Conservation (phyloP, 1,140 invertebrate species). For the Aphelinus certus region DNA sequence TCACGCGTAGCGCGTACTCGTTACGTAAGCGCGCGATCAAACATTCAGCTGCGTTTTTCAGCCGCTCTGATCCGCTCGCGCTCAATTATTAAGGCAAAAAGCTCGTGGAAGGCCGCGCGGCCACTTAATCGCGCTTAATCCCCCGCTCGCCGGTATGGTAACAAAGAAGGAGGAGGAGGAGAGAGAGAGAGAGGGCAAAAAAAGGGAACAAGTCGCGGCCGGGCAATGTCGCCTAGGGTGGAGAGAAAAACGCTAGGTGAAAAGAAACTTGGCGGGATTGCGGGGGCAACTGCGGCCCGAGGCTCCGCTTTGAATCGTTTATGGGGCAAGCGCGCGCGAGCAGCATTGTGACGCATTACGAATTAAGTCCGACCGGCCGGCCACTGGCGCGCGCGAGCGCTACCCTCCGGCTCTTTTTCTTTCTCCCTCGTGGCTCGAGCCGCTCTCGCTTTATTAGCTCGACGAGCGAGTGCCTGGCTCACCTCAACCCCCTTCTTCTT, state of each 20-base stretch:
- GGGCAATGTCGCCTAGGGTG: background rate
- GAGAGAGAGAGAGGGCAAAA: conserved; percentile 28
- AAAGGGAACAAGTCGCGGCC: background rate
- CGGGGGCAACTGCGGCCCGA: background rate
- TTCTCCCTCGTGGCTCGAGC: too few relatives aligned
- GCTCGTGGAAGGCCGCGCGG: background rate
- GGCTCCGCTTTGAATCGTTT: conserved; percentile 21
- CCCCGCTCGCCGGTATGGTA: background rate
- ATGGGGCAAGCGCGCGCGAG: background rate
- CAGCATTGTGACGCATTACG: conserved; percentile 25
- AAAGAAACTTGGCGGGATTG: background rate
- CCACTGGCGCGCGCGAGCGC: background rate
- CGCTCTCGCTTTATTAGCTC: background rate
- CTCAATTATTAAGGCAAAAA: background rate
- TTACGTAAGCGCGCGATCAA: too few relatives aligned
- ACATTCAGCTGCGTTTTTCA: too few relatives aligned
- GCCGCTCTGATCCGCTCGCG: background rate
- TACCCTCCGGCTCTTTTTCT: too few relatives aligned
- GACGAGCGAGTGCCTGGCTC: conserved; percentile 5
- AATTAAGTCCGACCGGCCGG: conserved; percentile 26
- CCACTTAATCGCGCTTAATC: conserved; percentile 1
- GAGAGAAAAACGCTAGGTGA: background rate
- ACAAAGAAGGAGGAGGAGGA: background rate
- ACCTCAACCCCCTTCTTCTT: background rate
- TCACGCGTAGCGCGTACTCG: too few relatives aligned